These are phyloP conservation scores for Porites lobata DNA, from an alignment of 92 coral and sea anemone species.

Conservation along the genomic window DNA sequence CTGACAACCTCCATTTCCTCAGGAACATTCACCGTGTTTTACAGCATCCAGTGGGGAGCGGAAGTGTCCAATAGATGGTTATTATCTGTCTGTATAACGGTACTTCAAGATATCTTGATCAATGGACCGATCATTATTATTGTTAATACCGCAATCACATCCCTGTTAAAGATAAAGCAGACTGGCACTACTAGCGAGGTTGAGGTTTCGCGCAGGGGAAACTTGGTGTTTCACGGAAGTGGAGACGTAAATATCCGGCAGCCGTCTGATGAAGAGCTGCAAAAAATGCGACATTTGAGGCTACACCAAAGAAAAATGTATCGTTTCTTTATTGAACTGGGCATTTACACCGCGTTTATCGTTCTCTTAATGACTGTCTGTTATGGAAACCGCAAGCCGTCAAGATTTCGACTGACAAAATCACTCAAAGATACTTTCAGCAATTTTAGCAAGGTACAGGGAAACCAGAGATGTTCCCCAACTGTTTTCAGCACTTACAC, in stretches of 20 bases:
- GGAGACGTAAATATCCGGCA: neutral
- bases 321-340: constrained; percentile 49
- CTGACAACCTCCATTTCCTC: constrained; percentile 63
- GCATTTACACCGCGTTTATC: constrained; percentile 53
- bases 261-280: constrained; percentile 32
- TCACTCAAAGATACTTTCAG: constrained; percentile 65
- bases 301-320: constrained; percentile 36
- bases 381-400: constrained; percentile 62
- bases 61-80: constrained; percentile 68
- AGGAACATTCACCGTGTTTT: constrained; percentile 60
- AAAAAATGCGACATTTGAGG: constrained; percentile 23
- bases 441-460: constrained; percentile 50
- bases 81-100: constrained; percentile 53
- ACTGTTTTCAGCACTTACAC: no score
- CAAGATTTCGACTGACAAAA: constrained; percentile 50
- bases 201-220: neutral
- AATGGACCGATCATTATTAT: constrained; percentile 59
- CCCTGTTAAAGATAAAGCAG: constrained; percentile 13
- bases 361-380: constrained; percentile 58
- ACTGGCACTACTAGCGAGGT: neutral
- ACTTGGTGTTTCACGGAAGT: constrained; percentile 20
- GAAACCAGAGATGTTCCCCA: no score
- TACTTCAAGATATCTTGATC: constrained; percentile 62
- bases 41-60: constrained; percentile 72
- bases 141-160: constrained; percentile 12